Base-by-base conservation (phyloP, 1,140 invertebrate genomes). In the Globodera rostochiensis region DNA sequence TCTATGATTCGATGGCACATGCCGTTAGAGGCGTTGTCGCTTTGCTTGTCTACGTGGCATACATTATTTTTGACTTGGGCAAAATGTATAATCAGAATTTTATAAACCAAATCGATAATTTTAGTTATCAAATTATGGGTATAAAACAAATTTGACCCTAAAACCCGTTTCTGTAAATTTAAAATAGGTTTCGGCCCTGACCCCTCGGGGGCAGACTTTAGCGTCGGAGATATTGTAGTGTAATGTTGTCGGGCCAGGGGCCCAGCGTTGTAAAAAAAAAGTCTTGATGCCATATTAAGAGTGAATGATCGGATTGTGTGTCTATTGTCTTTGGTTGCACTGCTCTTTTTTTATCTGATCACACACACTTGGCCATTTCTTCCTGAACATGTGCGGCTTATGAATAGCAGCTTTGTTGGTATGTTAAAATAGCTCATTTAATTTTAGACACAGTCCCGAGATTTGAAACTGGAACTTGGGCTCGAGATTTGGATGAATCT, bases 341-440 rank as follows among this genome's bases (percentile, higher is more conserved):
- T 84, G 50, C 25, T 82, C 19, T 11, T 71, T 13, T 83, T 83
- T 45, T 82, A 83, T 49, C 36, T 83, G 45, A 11, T 78, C n/a
- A 85, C 83, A 1, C 84, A 47, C 64, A 80, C 82, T 46, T 83
- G 82, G 82, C 82, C 82, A 6, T 83, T 83, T 45, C 66, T 83
- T 0, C 8, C 36, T n/a, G 64, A 53, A 13, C 21, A 45, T 19
- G 67, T 83, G 0, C 46, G n/a, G 4, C n/a, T 15, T 21, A 11
- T 64, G 25, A 11, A 73, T 50, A 77, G 74, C 5, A 80, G 25
- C 11, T 19, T n/a, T 19, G 57, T 7, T 13, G 78, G n/a, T 82
- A 21, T 60, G 8, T 82, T 82, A 46, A 19, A 21, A 49, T 82
- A 13, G 49, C 50, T 81, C 0, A 5, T 49, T 78, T 13, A 19